A percentile compares a stretch with the other conserved stretches of the same genome.
phyloP scores from a whole-genome alignment of 2,888 invertebrate genomes.

The Gryllus longicercus region DNA sequence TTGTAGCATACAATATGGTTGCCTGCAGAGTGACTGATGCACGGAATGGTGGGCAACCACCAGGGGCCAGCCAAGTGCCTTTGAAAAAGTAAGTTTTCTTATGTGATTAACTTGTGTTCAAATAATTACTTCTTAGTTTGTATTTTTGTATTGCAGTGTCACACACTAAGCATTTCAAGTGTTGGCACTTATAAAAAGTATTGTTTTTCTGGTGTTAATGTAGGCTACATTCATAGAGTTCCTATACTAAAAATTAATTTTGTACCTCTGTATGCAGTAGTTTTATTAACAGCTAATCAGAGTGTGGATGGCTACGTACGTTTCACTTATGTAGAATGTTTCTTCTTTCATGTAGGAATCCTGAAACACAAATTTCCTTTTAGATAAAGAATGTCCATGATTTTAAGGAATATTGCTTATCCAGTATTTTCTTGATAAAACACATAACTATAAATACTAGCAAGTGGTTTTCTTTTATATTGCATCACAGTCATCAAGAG shows the following conservation, averaged over 20 bases:
- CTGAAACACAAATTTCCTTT: too few species aligned
- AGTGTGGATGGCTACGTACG: too few species aligned
- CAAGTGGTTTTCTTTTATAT: too few species aligned
- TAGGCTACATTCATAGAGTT: conserved; percentile 10
- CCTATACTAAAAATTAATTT: neutral
- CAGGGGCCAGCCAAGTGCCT: conserved; percentile 94
- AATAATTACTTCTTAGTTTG: neutral
- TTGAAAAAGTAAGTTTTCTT: conserved; percentile 83
- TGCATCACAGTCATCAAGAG: too few species aligned
- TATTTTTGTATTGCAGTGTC: neutral
- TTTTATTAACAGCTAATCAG: too few species aligned
- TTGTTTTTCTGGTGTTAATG: conserved; percentile 1
- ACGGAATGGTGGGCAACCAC: conserved; percentile 74
- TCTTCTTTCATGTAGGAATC: too few species aligned
- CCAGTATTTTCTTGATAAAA: too few species aligned
- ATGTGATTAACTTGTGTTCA: neutral
- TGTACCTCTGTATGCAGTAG: too few species aligned
- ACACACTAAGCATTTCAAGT: neutral
- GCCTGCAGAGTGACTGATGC: conserved; percentile 93
- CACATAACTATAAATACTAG: too few species aligned
- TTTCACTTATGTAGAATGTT: too few species aligned
- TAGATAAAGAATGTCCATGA: too few species aligned
- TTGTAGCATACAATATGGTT: conserved; percentile 98
- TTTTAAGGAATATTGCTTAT: too few species aligned
- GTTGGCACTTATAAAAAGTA: neutral